Base-by-base conservation (phyloP, 2,797 vertebrate genomes). In the Paguma larvata region DNA sequence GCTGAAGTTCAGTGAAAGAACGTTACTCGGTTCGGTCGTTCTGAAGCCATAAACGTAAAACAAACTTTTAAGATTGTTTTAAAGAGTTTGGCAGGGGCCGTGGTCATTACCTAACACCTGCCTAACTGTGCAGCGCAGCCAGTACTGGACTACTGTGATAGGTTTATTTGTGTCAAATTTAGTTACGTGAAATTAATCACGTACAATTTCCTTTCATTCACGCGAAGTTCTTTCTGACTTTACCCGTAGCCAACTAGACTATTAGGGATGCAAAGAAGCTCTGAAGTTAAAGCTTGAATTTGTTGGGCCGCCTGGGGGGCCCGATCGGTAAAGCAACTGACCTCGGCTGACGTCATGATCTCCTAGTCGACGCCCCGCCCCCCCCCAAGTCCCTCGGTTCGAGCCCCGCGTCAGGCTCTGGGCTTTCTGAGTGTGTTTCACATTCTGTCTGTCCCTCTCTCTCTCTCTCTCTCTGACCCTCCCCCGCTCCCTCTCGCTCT, bases 201-300 rank as follows among this genome's bases (percentile, higher is more conserved):
- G 6, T 77, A 51, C 12, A 46, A 75, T 75, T 75, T 46, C 27
- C 46, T 75, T 75, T 75, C 86, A 18, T n/a, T 90, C 70, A 56
- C 16, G 21, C 56, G 38, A 59, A 85, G 93, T 85, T 79, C n/a
- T 90, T 79, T 63, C 44, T 78, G 59, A 59, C 48, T 67, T 63
- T 30, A 41, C 53, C 63, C 78, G n/a, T 70, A 70, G 23, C 82
- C 44, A 94, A 70, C 12, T 88, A 91, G 70, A 85, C 59, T 84
- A n/a, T 67, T 83, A 62, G 34, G 53, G 34, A 27, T 84, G 75
- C 92, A 92, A 85, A 73, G 63, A 73, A 93, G 30, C 46, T 72
- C n/a, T 87, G 77, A 91, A 94, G 5, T 75, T 96, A 91, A 97
- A 90, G 59, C 48, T 95, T 85, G 10, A 78, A 14, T 96, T 95